phyloP scores from a whole-genome alignment of 1,140 invertebrate species.

The Araneus ventricosus region DNA sequence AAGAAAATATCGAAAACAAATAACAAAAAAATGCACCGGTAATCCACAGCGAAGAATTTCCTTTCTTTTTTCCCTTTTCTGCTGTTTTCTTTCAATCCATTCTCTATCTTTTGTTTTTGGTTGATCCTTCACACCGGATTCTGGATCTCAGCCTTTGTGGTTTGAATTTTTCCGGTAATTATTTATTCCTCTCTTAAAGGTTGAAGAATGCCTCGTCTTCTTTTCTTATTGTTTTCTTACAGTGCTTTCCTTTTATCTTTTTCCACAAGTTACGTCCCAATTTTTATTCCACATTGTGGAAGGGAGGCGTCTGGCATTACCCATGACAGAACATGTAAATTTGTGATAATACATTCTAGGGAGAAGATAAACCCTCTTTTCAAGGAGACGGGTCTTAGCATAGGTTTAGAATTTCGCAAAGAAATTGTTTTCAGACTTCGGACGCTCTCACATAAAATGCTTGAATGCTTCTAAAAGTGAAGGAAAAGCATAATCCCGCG shows the following conservation, averaged over 20 bases:
- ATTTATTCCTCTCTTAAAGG: constrained; percentile 25
- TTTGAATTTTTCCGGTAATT: constrained; percentile 9
- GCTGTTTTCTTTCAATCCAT: neutral
- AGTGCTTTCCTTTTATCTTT: constrained; percentile 11
- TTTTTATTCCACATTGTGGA: neutral
- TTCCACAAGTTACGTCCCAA: neutral
- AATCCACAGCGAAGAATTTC: neutral
- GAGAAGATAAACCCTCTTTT: constrained; percentile 26
- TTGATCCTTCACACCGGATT: neutral
- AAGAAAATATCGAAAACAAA: neutral
- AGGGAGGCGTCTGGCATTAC: neutral
- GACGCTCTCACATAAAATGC: neutral
- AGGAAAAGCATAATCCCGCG: neutral
- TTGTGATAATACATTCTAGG: constrained; percentile 17
- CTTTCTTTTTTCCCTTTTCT: neutral
- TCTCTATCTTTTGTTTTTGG: neutral
- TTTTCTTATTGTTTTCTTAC: neutral
- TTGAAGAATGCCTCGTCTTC: neutral
- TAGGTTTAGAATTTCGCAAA: constrained; percentile 5
- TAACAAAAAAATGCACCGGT: neutral
- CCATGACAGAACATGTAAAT: constrained; percentile 16
- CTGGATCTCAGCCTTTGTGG: neutral
- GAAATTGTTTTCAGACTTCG: neutral
- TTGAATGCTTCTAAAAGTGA: constrained; percentile 5
- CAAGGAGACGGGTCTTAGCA: constrained; percentile 1